Base-by-base conservation (phyloP, 2,888 invertebrate species). In the Brenthis ino region DNA sequence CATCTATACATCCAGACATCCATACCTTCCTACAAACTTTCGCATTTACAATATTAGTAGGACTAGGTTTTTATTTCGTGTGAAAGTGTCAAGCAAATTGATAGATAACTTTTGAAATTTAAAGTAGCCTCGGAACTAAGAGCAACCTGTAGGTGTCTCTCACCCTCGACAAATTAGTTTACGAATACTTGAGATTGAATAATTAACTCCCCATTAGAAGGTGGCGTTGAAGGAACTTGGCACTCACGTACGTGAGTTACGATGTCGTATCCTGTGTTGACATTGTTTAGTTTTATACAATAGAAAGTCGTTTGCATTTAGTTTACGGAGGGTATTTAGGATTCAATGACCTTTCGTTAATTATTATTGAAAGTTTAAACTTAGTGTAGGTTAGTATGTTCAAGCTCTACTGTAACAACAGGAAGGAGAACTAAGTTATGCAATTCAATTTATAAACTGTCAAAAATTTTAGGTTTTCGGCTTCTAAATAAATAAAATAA, bases 121-220 rank as follows among this genome's bases (percentile, higher is more conserved):
- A 33, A 60, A 60, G 12, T 33, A 60, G 37, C 37, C 57, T 57
- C 12, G 37, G 1, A n/a, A 28, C n/a, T 60, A 54, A 43, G 58
- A 28, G 54, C 58, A 54, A 54, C 60, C 13, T 60, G 60, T 50
- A 33, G n/a, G 57, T 43, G 56, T 6, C 55, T 64, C 16, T 16
- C 56, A 57, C 69, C 28, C 60, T 55, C 37, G 64, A 71, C 70
- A 72, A 80, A 83, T 80, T 79, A 77, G 77, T 81, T 83, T 72
- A 71, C 70, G 76, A 78, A 82, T 78, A 77, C 78, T 81, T 77
- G 70, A 74, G 74, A 81, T 77, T 74, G 71, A 72, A 77, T 77
- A 78, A 78, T 80, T 79, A 80, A 78, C 79, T 68, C 69, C 66
- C 70, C 65, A 74, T 70, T 64, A 72, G 54, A 68, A 70, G 70